Evolutionary conservation across 2,797 vertebrate species (phyloP).

Genomic region (Kryptopterus vitreolus): DNA sequence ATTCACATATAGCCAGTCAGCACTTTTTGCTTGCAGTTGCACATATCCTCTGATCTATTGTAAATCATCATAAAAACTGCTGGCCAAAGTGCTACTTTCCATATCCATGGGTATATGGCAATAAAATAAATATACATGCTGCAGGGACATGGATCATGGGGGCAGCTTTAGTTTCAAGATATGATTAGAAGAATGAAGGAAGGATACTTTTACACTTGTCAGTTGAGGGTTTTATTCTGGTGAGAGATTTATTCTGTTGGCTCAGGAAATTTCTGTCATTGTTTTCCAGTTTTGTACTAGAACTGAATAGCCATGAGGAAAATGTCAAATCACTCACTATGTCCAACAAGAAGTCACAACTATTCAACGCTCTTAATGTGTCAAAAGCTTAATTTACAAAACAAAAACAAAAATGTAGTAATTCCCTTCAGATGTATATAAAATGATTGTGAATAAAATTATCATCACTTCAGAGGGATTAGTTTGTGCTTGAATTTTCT

Average conservation of each 20-base stretch:
- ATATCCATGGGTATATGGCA: too few relatives aligned
- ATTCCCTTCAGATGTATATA: neutral
- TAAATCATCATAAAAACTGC: neutral
- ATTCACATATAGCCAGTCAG: neutral
- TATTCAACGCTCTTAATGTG: neutral
- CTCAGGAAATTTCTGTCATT: neutral
- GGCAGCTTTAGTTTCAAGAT: neutral
- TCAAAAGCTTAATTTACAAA: neutral
- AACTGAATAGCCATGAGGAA: neutral
- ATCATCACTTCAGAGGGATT: neutral
- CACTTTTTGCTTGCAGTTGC: neutral
- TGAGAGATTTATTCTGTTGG: neutral
- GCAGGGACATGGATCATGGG: neutral
- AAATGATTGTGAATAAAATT: neutral
- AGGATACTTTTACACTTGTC: neutral
- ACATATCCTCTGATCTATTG: neutral
- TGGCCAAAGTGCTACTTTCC: conserved; percentile 4
- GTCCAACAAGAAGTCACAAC: neutral
- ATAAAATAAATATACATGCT: neutral
- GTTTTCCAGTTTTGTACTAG: neutral
- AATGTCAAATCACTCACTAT: neutral
- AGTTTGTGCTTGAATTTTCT: neutral
- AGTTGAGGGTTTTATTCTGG: neutral
- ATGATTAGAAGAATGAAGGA: neutral
- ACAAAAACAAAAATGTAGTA: too few relatives aligned